Evolutionary conservation across 2,113 vertebrate species (phyloP).

Genomic region (Chrysemys picta): DNA sequence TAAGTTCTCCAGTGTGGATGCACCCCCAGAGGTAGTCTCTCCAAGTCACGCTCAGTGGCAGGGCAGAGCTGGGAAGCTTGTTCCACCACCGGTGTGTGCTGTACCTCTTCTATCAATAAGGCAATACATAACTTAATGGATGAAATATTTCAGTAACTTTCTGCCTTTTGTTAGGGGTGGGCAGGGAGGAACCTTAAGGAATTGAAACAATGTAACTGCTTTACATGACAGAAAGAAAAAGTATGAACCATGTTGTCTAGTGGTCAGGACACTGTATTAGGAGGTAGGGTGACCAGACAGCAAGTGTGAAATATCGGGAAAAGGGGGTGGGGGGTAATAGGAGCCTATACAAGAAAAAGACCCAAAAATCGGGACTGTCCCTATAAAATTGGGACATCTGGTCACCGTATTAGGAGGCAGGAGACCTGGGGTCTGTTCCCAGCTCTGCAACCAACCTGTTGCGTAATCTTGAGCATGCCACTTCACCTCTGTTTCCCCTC

Average conservation of each 20-base stretch:
- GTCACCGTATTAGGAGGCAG: background rate
- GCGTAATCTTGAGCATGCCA: background rate
- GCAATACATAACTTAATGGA: background rate
- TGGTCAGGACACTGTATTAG: background rate
- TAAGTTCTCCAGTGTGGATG: background rate
- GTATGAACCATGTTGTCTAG: background rate
- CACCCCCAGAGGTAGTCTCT: background rate
- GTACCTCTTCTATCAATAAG: background rate
- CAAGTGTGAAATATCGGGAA: no score
- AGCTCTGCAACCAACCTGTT: background rate
- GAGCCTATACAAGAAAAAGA: no score
- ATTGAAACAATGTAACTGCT: background rate
- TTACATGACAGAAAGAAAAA: background rate
- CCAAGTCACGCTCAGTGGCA: background rate
- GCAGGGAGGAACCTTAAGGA: background rate
- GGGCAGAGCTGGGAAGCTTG: background rate
- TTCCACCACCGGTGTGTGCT: background rate
- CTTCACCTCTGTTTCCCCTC: background rate
- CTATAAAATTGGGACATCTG: no score
- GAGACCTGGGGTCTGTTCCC: background rate
- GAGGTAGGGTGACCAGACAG: background rate
- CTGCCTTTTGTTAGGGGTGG: background rate
- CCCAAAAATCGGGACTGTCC: no score
- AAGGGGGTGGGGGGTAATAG: no score
- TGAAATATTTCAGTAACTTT: background rate